These are phyloP conservation scores for Chaetophractus vellerosus DNA, from an alignment of 2,797 vertebrate species.

Conservation along the genomic window DNA sequence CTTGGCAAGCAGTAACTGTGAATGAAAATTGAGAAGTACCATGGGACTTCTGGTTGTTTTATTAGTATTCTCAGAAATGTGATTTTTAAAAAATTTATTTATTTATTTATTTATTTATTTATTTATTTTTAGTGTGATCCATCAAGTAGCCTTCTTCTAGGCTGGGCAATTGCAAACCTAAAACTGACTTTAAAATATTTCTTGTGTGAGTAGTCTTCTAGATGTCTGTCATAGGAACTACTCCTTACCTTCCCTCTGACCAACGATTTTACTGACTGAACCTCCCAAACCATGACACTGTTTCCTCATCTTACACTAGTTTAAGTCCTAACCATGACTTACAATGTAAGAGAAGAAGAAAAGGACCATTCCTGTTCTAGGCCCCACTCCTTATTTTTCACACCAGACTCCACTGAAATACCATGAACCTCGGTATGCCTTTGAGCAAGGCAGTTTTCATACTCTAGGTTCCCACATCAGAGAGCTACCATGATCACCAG, in stretches of 20 bases:
- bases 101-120: too few relatives aligned
- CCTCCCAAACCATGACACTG: background rate
- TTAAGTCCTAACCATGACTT: background rate
- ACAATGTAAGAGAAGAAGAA: background rate
- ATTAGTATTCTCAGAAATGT: background rate
- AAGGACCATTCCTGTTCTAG: background rate
- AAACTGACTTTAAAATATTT: background rate
- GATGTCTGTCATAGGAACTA: background rate
- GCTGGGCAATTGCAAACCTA: background rate
- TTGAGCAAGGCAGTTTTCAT: background rate
- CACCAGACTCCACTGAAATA: background rate
- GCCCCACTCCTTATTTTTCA: background rate
- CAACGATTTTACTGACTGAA: background rate
- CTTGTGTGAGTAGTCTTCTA: background rate
- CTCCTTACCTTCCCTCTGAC: background rate
- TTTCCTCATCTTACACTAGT: background rate
- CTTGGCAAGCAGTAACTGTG: constrained; percentile 58
- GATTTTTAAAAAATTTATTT: background rate
- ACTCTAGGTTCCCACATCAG: background rate
- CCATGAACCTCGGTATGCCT: background rate
- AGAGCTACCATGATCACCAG: background rate
- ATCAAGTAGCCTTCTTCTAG: background rate
- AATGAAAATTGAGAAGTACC: constrained; percentile 58
- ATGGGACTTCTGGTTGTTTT: background rate
- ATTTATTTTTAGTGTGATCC: too few relatives aligned